Evolutionary conservation across 2,888 invertebrate genomes (phyloP), one percentile per base, ranked within the genome.

Genomic region (Folsomia candida): DNA sequence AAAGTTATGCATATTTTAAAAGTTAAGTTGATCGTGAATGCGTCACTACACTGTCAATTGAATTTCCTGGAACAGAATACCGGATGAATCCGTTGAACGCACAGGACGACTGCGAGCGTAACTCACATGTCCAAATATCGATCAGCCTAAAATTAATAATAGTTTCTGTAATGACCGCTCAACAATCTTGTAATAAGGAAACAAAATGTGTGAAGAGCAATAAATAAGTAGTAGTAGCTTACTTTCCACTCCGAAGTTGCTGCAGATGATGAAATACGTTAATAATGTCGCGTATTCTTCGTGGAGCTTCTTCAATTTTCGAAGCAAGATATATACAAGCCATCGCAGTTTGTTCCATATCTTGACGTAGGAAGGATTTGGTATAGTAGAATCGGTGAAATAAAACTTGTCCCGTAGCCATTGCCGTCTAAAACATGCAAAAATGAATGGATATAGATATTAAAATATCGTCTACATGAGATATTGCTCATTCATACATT

Each of bases 371-470:
- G 83, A 99, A 92, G 60, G 98, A 98, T 85, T 98, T 98, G 27
- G 94, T 94, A 84, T 97, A 99, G 85, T 96, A 99, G 85, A 98
- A 99, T 78, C 99, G 87, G 84, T 99, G 99, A 81, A 97, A 94
- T 80, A 99, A 88, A 69, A 99, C 96, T 85, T 99, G 99, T 26
- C 95, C 99, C 0, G 98, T 97, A 22, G 99, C 99, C 94, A 99
- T 98, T 62, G 99, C 98, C 61, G 98, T 91, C 91, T 91, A 83
- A 69, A 85, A 84, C 74, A n/a, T n/a, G n/a, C n/a, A n/a, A 73
- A 72, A 67, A 71, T 73, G 76, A 65, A 20, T 64, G 57, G 51
- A 77, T 24, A 66, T 11, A n/a, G 47, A 20, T 22, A 37, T 37
- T 4, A 37, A 37, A 37, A 9, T 37, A 37, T 37, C n/a, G n/a